These are phyloP conservation scores for Tethea ocularis DNA, from an alignment of 2,888 invertebrate species.

Conservation along the genomic window DNA sequence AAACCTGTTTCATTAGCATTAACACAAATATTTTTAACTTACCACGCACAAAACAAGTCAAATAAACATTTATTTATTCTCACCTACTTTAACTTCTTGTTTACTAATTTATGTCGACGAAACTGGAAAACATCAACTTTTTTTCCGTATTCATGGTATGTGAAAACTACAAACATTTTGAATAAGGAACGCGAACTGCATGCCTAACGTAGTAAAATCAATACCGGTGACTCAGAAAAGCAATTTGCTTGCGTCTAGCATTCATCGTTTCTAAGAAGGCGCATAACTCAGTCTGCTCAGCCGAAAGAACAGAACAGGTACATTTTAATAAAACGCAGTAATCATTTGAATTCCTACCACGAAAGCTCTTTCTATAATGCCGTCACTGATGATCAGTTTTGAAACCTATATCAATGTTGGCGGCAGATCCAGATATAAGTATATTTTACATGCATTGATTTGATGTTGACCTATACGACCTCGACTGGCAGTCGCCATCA, in stretches of 20 bases:
- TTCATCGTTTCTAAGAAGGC: constrained; percentile 29
- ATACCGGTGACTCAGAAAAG: constrained; percentile 26
- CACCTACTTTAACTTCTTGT: constrained; percentile 17
- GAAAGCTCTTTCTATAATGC: too few relatives aligned
- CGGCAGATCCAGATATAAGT: background rate
- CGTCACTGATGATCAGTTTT: too few relatives aligned
- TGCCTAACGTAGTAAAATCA: constrained; percentile 12
- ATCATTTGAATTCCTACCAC: constrained; percentile 21
- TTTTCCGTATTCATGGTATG: background rate
- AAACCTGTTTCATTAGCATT: constrained; percentile 22
- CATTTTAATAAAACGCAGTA: background rate
- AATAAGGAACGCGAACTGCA: background rate
- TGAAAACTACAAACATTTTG: background rate
- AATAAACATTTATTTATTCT: constrained; percentile 20
- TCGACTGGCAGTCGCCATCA: constrained; percentile 39
- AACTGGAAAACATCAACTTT: constrained; percentile 14
- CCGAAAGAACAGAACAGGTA: constrained; percentile 15
- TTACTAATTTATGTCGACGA: constrained; percentile 24
- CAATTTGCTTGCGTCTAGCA: constrained; percentile 27
- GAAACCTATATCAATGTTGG: background rate
- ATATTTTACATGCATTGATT: constrained; percentile 28
- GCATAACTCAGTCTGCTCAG: constrained; percentile 19
- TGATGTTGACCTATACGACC: constrained; percentile 37
- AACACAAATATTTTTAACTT: constrained; percentile 24
- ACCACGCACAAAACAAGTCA: constrained; percentile 25